A percentile compares a stretch with the other conserved stretches of the same genome.
phyloP scores from a whole-genome alignment of 2,113 vertebrate species.

The Petroica traversi region DNA sequence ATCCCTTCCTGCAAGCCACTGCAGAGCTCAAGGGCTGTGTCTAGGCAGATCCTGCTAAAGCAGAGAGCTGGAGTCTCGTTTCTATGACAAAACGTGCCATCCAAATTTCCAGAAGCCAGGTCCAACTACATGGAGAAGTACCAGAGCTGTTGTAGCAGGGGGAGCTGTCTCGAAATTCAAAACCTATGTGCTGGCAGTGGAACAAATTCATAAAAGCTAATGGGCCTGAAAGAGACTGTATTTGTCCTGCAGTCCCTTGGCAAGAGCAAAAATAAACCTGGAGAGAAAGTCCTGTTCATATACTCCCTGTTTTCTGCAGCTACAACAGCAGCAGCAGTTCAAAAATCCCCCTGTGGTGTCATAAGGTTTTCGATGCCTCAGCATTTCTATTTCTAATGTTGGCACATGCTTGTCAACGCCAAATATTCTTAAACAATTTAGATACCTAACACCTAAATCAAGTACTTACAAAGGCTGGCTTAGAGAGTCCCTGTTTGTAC shows the following conservation, averaged over 20 bases:
- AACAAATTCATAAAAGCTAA: slow-evolving; percentile 61
- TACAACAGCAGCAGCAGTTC: background rate
- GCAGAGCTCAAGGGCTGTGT: background rate
- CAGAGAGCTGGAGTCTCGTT: background rate
- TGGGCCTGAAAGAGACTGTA: slow-evolving; percentile 43
- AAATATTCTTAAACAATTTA: background rate
- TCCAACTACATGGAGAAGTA: background rate
- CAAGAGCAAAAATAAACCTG: slow-evolving; percentile 39
- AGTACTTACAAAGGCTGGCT: background rate
- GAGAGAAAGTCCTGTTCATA: slow-evolving; percentile 21
- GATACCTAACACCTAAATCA: background rate
- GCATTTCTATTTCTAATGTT: slow-evolving; percentile 18
- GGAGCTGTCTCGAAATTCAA: background rate
- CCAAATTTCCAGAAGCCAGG: background rate
- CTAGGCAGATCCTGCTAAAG: background rate
- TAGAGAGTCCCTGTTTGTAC: background rate
- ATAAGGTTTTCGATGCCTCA: slow-evolving; percentile 18
- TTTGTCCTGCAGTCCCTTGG: slow-evolving; percentile 51
- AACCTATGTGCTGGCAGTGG: background rate
- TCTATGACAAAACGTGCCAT: background rate
- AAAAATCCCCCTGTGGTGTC: slow-evolving; percentile 16
- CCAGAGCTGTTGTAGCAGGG: background rate
- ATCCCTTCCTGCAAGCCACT: background rate
- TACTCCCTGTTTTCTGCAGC: background rate
- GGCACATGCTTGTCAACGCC: background rate